Conservation (phyloP, 2,888 invertebrate genomes). For the Ochropleura leucogaster region DNA sequence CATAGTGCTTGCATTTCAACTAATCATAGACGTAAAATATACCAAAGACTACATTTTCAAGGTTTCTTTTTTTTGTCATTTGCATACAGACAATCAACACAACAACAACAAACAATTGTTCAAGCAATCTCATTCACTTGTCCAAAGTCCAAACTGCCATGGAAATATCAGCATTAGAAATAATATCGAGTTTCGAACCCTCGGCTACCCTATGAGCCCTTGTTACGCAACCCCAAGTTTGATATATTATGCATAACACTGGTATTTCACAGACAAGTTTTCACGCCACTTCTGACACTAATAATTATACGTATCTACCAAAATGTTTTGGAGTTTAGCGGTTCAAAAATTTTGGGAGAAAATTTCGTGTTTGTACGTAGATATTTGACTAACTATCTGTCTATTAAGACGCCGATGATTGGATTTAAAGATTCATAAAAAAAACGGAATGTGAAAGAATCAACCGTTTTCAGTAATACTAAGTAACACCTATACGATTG, state of each 20-base stretch:
- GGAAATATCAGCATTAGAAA: constrained; percentile 49
- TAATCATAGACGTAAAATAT: too few species aligned
- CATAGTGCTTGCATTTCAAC: too few species aligned
- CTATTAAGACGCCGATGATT: too few species aligned
- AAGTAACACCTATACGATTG: not conserved
- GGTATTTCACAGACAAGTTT: constrained; percentile 68
- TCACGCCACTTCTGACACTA: constrained; percentile 71
- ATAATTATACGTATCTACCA: constrained; percentile 65
- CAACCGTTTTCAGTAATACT: not conserved
- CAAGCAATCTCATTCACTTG: constrained; percentile 9
- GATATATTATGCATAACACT: constrained; percentile 69
- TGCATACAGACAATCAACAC: not conserved
- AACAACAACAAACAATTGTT: not conserved
- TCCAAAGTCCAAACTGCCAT: constrained; percentile 27
- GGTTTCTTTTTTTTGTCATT: too few species aligned
- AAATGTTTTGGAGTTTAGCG: constrained; percentile 35
- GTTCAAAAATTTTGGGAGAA: constrained; percentile 5
- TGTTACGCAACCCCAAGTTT: constrained; percentile 57
- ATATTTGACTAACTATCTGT: not conserved
- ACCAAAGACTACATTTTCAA: too few species aligned
- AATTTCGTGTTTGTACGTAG: not conserved
- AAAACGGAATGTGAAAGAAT: too few species aligned
- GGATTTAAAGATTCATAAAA: not conserved
- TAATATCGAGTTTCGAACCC: constrained; percentile 45
- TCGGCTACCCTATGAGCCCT: constrained; percentile 48